Conservation (phyloP, 2,888 invertebrate species). For the Timema podura region DNA sequence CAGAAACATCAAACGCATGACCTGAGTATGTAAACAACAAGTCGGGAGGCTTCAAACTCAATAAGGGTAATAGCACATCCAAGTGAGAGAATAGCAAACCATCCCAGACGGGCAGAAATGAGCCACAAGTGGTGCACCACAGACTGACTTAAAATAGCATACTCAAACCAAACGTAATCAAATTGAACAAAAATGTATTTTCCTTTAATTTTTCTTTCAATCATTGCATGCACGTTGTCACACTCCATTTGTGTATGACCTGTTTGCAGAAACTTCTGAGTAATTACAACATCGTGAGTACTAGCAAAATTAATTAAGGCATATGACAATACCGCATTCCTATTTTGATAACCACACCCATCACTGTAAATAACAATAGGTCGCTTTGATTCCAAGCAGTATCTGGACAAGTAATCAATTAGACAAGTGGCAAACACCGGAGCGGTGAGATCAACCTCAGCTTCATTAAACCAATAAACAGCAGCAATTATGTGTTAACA, state of each 20-base stretch:
- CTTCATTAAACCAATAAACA: constrained; percentile 9
- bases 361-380: constrained; percentile 30
- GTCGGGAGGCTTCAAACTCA: no score
- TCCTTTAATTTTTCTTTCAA: constrained; percentile 30
- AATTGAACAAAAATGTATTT: constrained; percentile 26
- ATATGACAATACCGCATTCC: constrained; percentile 30
- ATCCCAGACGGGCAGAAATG: no score
- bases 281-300: constrained; percentile 23
- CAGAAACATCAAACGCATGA: no score
- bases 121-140: no score
- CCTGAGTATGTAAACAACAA: no score
- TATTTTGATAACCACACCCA: constrained; percentile 32
- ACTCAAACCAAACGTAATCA: constrained; percentile 29
- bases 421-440: constrained; percentile 7
- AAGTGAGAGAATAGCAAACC: no score
- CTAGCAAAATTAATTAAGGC: constrained; percentile 30
- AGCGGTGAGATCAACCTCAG: not conserved
- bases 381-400: not conserved
- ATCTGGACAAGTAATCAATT: constrained; percentile 6
- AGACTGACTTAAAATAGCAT: no score
- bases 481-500: not conserved
- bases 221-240: constrained; percentile 32
- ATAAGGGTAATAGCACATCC: no score
- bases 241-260: constrained; percentile 36
- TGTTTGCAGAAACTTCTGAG: constrained; percentile 33